Conservation (phyloP, 2,888 invertebrate species). For the Strigamia transsilvanica region DNA sequence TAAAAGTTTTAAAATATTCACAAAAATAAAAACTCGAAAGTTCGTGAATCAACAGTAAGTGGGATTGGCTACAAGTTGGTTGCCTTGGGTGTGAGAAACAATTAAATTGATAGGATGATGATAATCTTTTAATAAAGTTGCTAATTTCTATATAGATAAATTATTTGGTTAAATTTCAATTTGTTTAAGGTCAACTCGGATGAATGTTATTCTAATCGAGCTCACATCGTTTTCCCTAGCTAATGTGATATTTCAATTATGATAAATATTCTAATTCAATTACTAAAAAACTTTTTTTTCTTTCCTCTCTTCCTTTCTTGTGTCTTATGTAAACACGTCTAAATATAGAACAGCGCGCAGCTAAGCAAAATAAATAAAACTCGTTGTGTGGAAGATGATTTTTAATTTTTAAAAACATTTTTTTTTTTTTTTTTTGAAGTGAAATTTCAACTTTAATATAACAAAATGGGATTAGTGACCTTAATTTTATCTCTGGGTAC, state of each 20-base stretch:
- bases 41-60: too few relatives aligned
- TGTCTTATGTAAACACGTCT: neutral
- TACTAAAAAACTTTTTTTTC: neutral
- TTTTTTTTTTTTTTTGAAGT: neutral
- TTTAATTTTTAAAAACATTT: neutral
- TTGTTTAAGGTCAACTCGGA: neutral
- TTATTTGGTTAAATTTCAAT: neutral
- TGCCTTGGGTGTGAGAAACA: neutral
- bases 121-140: slow-evolving; percentile 9
- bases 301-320: neutral
- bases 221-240: too few relatives aligned
- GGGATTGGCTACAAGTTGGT: neutral
- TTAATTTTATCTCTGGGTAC: slow-evolving; percentile 26
- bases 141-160: neutral
- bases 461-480: slow-evolving; percentile 27
- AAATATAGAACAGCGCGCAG: neutral
- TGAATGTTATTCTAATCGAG: neutral
- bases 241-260: neutral
- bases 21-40: too few relatives aligned
- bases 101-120: slow-evolving; percentile 3
- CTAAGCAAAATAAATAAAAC: neutral
- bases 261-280: neutral
- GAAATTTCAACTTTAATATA: neutral
- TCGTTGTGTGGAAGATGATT: neutral
- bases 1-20: too few relatives aligned